These are phyloP conservation scores for Turnix velox DNA, from an alignment of 2,113 vertebrate species.

Conservation along the genomic window DNA sequence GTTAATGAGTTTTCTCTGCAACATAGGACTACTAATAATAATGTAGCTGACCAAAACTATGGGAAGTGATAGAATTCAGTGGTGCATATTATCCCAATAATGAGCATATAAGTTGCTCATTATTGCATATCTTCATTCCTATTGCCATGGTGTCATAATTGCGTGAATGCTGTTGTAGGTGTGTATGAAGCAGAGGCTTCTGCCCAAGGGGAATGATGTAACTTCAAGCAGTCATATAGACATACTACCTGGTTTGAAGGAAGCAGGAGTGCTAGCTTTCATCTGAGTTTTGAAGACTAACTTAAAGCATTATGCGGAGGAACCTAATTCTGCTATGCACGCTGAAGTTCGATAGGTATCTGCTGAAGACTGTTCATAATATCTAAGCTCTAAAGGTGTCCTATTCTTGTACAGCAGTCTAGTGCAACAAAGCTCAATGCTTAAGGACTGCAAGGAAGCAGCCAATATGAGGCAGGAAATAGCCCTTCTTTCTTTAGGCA, in stretches of 20 bases:
- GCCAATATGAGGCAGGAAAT: background rate
- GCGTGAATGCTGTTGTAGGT: accelerated
- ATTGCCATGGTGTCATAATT: background rate
- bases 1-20: background rate
- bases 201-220: background rate
- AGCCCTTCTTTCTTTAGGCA: background rate
- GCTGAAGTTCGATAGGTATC: background rate
- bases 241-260: background rate
- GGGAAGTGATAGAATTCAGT: background rate
- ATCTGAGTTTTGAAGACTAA: background rate
- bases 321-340: background rate
- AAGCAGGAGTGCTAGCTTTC: background rate
- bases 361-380: background rate
- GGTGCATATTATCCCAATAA: background rate
- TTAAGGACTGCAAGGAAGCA: background rate
- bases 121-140: background rate
- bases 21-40: background rate
- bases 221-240: background rate
- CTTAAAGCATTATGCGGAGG: background rate
- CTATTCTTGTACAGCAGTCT: background rate
- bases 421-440: background rate
- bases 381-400: background rate
- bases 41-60: background rate
- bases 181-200: background rate
- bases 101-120: accelerated